Conservation (phyloP, 2,797 vertebrate genomes). For the Carapus acus region DNA sequence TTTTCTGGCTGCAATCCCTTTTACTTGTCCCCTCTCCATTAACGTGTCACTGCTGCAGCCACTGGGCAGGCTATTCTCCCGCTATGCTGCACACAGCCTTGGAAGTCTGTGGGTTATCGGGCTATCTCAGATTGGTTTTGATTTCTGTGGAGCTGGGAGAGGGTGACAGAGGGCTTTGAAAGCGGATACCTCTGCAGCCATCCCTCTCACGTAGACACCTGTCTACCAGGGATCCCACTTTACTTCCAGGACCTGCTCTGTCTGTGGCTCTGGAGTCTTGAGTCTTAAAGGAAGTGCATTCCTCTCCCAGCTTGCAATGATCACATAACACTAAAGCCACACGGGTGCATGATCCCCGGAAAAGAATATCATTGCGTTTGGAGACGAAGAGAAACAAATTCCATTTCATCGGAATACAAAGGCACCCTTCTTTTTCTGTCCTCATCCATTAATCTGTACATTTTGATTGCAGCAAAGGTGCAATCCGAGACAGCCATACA, state of each 20-base stretch:
- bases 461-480: conserved; percentile 19
- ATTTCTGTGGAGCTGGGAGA: conserved; percentile 60
- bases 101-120: conserved; percentile 58
- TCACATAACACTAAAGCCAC: conserved; percentile 58
- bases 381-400: conserved; percentile 13
- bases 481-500: conserved; percentile 27
- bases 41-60: conserved; percentile 12
- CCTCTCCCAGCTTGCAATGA: conserved; percentile 58
- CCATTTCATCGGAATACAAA: conserved; percentile 22
- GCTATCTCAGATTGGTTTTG: conserved; percentile 64
- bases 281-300: conserved; percentile 69
- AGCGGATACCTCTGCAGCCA: conserved; percentile 57
- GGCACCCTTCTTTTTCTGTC: conserved; percentile 12
- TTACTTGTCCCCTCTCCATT: neutral
- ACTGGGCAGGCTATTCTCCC: conserved; percentile 13
- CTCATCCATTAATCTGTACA: conserved; percentile 16
- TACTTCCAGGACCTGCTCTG: conserved; percentile 57
- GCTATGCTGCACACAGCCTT: conserved; percentile 11
- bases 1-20: neutral
- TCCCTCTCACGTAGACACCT: conserved; percentile 62
- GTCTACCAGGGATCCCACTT: conserved; percentile 60
- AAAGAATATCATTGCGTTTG: conserved; percentile 38
- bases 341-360: conserved; percentile 37
- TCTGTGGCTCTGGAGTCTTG: conserved; percentile 62
- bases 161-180: conserved; percentile 62